phyloP scores from a whole-genome alignment of 2,113 vertebrate genomes.

The Galeopterus variegatus region DNA sequence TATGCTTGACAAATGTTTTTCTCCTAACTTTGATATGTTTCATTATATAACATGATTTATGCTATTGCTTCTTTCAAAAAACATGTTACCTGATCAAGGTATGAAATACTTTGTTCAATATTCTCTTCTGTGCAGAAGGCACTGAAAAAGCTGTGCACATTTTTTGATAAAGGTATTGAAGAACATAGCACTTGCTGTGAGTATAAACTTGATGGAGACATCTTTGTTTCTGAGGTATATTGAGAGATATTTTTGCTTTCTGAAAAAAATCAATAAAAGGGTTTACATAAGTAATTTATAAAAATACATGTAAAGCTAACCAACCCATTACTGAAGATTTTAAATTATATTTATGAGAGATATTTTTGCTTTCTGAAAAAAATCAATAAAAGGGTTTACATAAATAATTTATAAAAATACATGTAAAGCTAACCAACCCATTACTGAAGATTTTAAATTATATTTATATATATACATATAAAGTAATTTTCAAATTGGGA shows the following conservation, averaged over 20 bases:
- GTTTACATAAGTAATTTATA: conserved; percentile 44
- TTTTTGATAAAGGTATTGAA: conserved; percentile 90
- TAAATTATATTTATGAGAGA: conserved; percentile 80
- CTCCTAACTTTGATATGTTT: not conserved
- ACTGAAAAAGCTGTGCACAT: conserved; percentile 90
- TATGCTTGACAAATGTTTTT: not conserved
- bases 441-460: conserved; percentile 47
- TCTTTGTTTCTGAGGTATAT: conserved; percentile 91
- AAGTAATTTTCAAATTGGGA: conserved; percentile 55
- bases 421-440: not conserved
- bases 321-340: conserved; percentile 5
- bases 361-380: conserved; percentile 91
- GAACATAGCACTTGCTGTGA: conserved; percentile 89
- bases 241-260: conserved; percentile 91
- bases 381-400: conserved; percentile 71
- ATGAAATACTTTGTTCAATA: conserved; percentile 93
- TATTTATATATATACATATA: not conserved
- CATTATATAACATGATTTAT: conserved; percentile 1
- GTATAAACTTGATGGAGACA: conserved; percentile 91
- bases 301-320: not conserved
- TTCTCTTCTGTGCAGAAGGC: conserved; percentile 98
- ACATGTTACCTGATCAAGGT: conserved; percentile 94
- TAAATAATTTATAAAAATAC: conserved; percentile 47
- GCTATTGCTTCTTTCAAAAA: not conserved
- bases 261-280: conserved; percentile 85